phyloP scores from a whole-genome alignment of 2,888 invertebrate species.

The Gibbula magus region DNA sequence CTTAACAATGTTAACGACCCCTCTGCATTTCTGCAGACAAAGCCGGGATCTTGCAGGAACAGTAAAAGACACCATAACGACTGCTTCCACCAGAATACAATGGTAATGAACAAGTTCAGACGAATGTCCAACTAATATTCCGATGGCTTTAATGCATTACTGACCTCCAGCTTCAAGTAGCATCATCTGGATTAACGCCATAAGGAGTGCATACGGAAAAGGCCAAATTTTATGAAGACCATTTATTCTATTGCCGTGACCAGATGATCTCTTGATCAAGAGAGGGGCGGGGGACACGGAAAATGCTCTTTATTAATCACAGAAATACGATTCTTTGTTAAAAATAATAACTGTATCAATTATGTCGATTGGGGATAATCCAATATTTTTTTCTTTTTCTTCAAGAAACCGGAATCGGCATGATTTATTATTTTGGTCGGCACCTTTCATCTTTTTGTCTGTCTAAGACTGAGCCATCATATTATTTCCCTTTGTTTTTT shows the following conservation, averaged over 20 bases:
- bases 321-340: background rate
- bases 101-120: background rate
- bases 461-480: background rate
- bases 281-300: background rate
- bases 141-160: no score
- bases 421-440: background rate
- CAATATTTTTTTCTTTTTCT: background rate
- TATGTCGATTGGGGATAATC: background rate
- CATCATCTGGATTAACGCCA: background rate
- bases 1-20: no score
- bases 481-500: background rate
- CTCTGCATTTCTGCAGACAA: no score
- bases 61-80: background rate
- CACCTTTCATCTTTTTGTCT: background rate
- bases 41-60: background rate
- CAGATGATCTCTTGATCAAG: background rate
- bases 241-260: background rate
- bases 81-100: background rate
- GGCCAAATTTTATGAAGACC: background rate
- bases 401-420: background rate
- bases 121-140: background rate
- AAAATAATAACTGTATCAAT: conserved; percentile 1
- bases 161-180: no score
- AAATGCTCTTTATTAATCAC: background rate
- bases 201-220: background rate